Evolutionary conservation across 2,797 vertebrate species (phyloP).

Genomic region (Pyrrhura leucotis): DNA sequence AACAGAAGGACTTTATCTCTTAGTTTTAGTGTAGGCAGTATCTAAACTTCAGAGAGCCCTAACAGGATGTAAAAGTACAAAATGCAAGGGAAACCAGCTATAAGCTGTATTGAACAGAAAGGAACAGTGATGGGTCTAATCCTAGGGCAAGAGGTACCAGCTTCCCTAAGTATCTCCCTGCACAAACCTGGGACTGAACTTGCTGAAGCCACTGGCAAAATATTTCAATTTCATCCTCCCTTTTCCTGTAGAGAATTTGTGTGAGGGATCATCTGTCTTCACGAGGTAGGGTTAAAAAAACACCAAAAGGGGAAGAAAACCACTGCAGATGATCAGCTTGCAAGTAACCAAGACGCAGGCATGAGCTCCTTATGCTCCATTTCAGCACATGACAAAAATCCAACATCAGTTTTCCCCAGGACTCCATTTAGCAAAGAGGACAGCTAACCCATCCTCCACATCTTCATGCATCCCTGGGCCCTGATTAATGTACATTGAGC

Average conservation of each 20-base stretch:
- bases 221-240: not conserved
- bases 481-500: fast-evolving
- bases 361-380: not conserved
- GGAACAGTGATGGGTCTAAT: not conserved
- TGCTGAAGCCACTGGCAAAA: not conserved
- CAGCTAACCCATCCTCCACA: not conserved
- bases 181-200: not conserved
- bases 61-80: fast-evolving
- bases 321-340: not conserved
- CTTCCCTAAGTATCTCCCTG: not conserved
- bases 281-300: not conserved
- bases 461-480: fast-evolving
- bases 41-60: not conserved
- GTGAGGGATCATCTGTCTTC: not conserved
- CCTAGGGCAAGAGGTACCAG: not conserved
- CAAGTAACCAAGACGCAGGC: not conserved
- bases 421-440: not conserved
- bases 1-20: not conserved
- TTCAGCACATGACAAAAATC: not conserved
- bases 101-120: not conserved
- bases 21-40: not conserved
- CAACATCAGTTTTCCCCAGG: not conserved
- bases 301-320: not conserved
- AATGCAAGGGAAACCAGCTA: not conserved
- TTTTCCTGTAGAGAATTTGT: fast-evolving